These are phyloP conservation scores for Ptilonorhynchus violaceus DNA, from an alignment of 2,113 vertebrate species.

Conservation along the genomic window DNA sequence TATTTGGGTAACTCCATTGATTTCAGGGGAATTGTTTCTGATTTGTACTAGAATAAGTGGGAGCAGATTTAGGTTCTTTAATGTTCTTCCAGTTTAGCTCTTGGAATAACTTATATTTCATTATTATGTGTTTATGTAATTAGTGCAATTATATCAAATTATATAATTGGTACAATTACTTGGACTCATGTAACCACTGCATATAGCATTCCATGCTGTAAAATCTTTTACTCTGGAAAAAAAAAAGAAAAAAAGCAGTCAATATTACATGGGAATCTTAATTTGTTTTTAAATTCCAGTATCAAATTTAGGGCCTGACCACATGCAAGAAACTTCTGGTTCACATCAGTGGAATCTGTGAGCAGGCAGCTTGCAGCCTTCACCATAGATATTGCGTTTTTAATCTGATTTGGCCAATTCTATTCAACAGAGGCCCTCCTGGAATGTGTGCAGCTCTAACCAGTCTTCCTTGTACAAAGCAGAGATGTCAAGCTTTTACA, in stretches of 20 bases:
- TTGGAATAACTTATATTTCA: conserved; percentile 65
- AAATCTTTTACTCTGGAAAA: conserved; percentile 39
- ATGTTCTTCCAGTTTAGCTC: conserved; percentile 66
- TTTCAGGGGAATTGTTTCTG: conserved; percentile 60
- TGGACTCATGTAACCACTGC: conserved; percentile 59
- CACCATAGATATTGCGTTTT: conserved; percentile 26
- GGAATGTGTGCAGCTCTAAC: not conserved
- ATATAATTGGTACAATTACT: conserved; percentile 62
- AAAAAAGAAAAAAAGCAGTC: not conserved
- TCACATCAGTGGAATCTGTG: conserved; percentile 43
- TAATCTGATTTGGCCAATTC: conserved; percentile 63
- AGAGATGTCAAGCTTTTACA: not conserved
- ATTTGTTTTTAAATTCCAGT: conserved; percentile 61
- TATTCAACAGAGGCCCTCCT: conserved; percentile 24
- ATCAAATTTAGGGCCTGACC: conserved; percentile 55
- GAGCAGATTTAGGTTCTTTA: conserved; percentile 58
- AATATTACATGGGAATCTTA: conserved; percentile 62
- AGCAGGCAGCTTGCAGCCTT: conserved; percentile 20
- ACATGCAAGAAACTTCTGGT: conserved; percentile 53
- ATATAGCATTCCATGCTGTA: conserved; percentile 55
- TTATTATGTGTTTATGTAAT: conserved; percentile 43
- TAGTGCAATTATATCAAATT: conserved; percentile 62
- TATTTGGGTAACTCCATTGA: conserved; percentile 49
- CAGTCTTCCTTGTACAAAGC: not conserved
- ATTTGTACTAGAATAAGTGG: conserved; percentile 63